phyloP scores from a whole-genome alignment of 1,140 invertebrate species.

The Uloborus diversus region DNA sequence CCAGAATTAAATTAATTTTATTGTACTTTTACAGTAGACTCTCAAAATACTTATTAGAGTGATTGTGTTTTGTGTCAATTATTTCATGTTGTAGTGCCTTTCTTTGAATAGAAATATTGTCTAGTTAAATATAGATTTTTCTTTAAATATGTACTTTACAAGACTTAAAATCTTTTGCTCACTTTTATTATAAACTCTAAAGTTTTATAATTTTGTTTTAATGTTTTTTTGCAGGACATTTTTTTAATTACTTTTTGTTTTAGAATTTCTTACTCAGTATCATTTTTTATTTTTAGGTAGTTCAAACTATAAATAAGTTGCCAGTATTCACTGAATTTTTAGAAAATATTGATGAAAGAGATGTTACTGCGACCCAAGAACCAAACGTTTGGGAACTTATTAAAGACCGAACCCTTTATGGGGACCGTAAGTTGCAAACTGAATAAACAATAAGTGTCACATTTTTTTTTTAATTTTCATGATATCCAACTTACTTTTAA shows the following conservation, averaged over 20 bases:
- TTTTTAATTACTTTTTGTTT: no score
- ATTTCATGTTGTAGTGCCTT: no score
- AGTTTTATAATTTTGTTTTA: not conserved
- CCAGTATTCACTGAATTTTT: conserved; percentile 46
- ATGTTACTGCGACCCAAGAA: conserved; percentile 29
- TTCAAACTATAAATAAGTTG: conserved; percentile 12
- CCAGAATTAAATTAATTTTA: no score
- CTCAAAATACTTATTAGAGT: no score
- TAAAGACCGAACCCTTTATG: conserved; percentile 13
- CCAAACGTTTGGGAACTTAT: conserved; percentile 31
- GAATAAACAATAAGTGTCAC: no score
- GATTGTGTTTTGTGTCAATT: no score
- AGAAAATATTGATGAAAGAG: conserved; percentile 42
- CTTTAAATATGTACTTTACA: no score
- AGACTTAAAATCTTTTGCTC: not conserved
- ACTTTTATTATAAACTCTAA: not conserved
- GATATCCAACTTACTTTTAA: no score
- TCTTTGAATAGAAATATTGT: no score
- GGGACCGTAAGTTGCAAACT: conserved; percentile 27
- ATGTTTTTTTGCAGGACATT: not conserved
- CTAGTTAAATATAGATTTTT: no score
- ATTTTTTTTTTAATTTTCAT: no score
- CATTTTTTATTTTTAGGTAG: conserved; percentile 31
- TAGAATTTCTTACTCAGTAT: not conserved
- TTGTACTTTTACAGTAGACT: no score